A percentile compares a stretch with the other conserved stretches of the same genome.
These are phyloP conservation scores for Myotis vivesi DNA, from an alignment of 2,797 vertebrate species.

Conservation along the genomic window DNA sequence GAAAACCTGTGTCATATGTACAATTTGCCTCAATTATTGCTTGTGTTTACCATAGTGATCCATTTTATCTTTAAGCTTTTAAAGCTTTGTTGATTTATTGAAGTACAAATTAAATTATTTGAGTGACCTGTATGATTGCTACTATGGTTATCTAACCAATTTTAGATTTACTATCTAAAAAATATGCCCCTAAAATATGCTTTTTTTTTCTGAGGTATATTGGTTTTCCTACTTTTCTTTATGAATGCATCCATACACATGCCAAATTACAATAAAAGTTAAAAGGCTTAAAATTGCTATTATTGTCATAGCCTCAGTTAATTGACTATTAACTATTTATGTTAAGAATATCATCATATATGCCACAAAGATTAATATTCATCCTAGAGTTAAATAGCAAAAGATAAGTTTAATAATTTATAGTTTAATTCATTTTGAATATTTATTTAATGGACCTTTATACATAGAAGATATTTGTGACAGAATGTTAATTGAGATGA, in stretches of 20 bases:
- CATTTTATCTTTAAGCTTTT: not conserved
- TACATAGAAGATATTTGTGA: not conserved
- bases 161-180: not conserved
- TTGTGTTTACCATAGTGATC: not conserved
- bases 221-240: not conserved
- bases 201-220: not conserved
- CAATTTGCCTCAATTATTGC: not conserved
- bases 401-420: not conserved
- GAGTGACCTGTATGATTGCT: not conserved
- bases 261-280: not conserved
- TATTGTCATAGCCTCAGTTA: not conserved
- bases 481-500: not conserved
- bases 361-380: not conserved
- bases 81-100: not conserved
- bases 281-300: not conserved
- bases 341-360: not conserved
- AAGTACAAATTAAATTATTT: not conserved
- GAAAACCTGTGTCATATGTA: not conserved
- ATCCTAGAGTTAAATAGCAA: not conserved
- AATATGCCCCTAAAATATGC: not conserved
- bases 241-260: not conserved
- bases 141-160: not conserved
- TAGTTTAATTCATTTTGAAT: not conserved
- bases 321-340: not conserved
- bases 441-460: not conserved